These are phyloP conservation scores for Clytia hemisphaerica DNA, from an alignment of 30 jellyfish, hydroid and myxozoan genomes.

Conservation along the genomic window DNA sequence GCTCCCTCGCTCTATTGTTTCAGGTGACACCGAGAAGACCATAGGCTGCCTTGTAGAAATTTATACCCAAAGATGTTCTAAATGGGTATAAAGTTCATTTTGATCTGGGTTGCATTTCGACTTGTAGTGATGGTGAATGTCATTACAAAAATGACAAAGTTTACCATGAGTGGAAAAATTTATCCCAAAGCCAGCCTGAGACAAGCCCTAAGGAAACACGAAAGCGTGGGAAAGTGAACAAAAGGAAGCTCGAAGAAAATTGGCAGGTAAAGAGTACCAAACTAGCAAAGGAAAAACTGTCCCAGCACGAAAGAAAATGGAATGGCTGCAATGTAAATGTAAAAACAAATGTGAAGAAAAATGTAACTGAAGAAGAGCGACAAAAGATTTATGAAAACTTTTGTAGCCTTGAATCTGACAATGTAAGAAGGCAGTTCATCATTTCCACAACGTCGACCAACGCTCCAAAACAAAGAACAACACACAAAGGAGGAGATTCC, in stretches of 20 bases:
- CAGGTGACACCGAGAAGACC: slow-evolving; percentile 26
- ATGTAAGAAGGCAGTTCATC: slow-evolving; percentile 9
- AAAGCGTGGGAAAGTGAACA: slow-evolving; percentile 6
- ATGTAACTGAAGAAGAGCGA: not conserved
- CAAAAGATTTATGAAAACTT: not conserved
- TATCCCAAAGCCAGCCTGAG: not conserved
- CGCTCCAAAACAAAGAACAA: not conserved
- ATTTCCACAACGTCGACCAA: not conserved
- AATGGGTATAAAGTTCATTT: slow-evolving; percentile 13
- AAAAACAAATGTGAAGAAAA: not conserved
- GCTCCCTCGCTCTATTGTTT: too few relatives aligned
- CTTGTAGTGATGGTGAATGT: slow-evolving; percentile 3
- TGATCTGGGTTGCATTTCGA: slow-evolving; percentile 14
- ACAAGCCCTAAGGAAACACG: not conserved
- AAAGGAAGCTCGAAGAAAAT: not conserved
- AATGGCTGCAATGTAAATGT: not conserved
- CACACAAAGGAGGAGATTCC: not conserved
- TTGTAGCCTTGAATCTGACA: not conserved
- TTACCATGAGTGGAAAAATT: slow-evolving; percentile 1
- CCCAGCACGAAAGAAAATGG: not conserved
- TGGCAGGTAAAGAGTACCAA: not conserved
- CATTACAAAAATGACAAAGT: not conserved
- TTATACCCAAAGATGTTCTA: slow-evolving; percentile 1
- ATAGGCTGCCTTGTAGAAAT: slow-evolving; percentile 18
- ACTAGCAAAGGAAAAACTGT: too few relatives aligned